Evolutionary conservation across 2,797 vertebrate genomes (phyloP), one percentile per base, ranked within the genome.

Genomic region (Myotis findleyi): DNA sequence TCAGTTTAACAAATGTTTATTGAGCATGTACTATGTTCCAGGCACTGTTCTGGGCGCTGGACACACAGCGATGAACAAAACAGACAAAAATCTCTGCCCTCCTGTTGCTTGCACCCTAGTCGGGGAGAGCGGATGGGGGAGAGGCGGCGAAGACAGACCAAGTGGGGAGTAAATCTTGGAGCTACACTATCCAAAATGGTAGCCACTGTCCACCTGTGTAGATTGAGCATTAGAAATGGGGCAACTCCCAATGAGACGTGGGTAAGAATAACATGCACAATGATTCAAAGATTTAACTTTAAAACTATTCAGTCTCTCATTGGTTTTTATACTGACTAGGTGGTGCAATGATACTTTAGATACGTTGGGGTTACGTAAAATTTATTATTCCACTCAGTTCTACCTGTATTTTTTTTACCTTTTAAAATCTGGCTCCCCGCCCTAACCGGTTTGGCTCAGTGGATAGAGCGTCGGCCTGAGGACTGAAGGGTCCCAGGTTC

Each of bases 341-440:
- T 41, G 7, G 33, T 55, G 16, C 77, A 66, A 64, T 53, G 59
- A 23, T 44, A 73, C 64, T 95, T 92, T 62, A 89, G 21, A 49
- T 79, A 49, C 10, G 18, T 64, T 36, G 3, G 25, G 5, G 33
- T 55, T 62, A 75, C 57, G 44, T 86, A 82, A 94, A 86, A 62
- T 14, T 21, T 33, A 69, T 55, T n/a, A 64, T 71, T 36, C 76
- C 33, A 57, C 71, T 75, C 36, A 51, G 83, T 51, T 21, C 91
- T 66, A 68, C 27, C 62, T 90, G n/a, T 86, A n/a, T 94, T 93
- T 59, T 86, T 91, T 89, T 64, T 41, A 79, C 47, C 49, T 89
- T 83, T 82, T 55, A 11, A 59, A 83, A 51, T 47, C 33, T 71
- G 77, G 14, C 33, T 87, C 66, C 44, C 41, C 9, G 41, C 41